Base-by-base conservation (phyloP, 1,140 invertebrate species). In the Trichomalopsis sarcophagae region DNA sequence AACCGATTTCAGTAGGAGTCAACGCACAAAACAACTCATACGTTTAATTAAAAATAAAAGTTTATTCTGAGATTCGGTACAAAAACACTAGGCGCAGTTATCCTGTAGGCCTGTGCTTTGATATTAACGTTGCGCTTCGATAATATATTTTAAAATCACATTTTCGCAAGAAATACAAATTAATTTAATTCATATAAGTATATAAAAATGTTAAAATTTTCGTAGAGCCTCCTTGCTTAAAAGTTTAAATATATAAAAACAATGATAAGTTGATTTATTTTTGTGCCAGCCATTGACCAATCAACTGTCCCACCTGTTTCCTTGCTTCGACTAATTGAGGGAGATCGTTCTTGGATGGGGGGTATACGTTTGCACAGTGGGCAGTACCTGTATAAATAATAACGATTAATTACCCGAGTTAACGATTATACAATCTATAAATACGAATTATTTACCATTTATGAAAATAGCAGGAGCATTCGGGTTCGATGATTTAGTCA, bases 351-450 rank as follows among this genome's bases (percentile, higher is more conserved):
- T 94, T 91, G n/a, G 93, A 92, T 33, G 94, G 89, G 71, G 96
- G 96, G 90, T 97, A 97, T 96, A 97, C 96, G 86, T 97, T 96
- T 1, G 96, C 96, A 90, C 96, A 97, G 90, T 97, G 97, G 10
- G 97, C 96, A 78, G 96, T 96, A 71, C 96, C 96, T 97, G 86
- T 83, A 78, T 81, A 88, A 87, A 87, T 33, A 62, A 86, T 33
- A 74, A 47, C 47, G 55, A 69, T 76, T 23, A 69, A 47, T 84
- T 55, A 85, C 77, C 36, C 76, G 36, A 86, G 79, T 78, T 74
- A 75, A 71, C 30, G 62, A 47, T 50, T 23, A 76, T 23, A 76
- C 44, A 9, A 23, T 13, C n/a, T n/a, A 78, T 73, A 66, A 73
- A 87, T 40, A 76, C 78, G 11, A 79, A 47, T 44, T 30, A 88